Evolutionary conservation across 2,888 invertebrate species (phyloP).

Genomic region (Cantharis rufa): DNA sequence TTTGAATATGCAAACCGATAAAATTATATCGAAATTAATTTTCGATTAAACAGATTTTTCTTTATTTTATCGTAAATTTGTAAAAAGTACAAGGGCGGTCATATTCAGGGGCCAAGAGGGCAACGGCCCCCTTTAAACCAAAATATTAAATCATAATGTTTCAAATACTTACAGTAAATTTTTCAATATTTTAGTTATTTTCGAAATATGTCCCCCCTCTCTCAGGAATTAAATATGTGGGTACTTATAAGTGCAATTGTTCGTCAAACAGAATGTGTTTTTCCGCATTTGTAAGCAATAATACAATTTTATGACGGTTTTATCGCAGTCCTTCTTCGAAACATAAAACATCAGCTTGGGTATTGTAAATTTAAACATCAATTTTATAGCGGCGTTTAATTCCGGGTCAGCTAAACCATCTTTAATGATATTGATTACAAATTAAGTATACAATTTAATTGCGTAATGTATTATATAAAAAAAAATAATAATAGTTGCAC

Average conservation of each 20-base stretch:
- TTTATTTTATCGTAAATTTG: too few species aligned
- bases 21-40: background rate
- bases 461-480: background rate
- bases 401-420: background rate
- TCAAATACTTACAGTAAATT: too few species aligned
- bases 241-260: background rate
- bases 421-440: background rate
- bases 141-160: too few species aligned
- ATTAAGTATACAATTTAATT: background rate
- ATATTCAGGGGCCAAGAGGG: too few species aligned
- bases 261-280: background rate
- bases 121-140: too few species aligned
- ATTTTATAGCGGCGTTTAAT: background rate
- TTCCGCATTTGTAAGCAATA: background rate
- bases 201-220: too few species aligned
- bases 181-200: too few species aligned
- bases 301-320: background rate
- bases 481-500: background rate
- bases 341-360: background rate
- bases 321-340: background rate
- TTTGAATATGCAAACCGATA: background rate
- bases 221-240: too few species aligned
- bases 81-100: too few species aligned
- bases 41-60: too few species aligned
- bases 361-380: background rate